A percentile compares a stretch with the other conserved stretches of the same genome.
These are phyloP conservation scores for Siphlonurus alternatus DNA, from an alignment of 2,888 invertebrate species.

Conservation along the genomic window DNA sequence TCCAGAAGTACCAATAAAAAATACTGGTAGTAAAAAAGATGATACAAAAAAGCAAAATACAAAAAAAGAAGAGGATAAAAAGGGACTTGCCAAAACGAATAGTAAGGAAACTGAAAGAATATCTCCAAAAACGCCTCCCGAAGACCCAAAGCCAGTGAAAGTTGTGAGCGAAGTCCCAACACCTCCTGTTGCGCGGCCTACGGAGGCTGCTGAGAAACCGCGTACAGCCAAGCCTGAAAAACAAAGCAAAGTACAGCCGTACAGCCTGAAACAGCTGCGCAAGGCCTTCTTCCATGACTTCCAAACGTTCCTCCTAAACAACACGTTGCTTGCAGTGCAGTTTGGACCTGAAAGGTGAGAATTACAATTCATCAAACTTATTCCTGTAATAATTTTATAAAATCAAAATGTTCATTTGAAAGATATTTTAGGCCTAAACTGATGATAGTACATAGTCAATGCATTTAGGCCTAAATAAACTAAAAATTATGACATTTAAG, in stretches of 20 bases:
- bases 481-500: too few relatives aligned
- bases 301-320: not conserved
- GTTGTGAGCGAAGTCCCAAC: too few relatives aligned
- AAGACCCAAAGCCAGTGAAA: not conserved
- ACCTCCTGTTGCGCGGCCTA: not conserved
- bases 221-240: not conserved
- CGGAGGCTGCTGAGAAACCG: not conserved
- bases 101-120: too few relatives aligned
- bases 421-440: not conserved
- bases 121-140: too few relatives aligned
- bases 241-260: not conserved
- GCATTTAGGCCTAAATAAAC: not conserved
- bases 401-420: not conserved
- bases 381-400: not conserved
- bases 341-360: not conserved
- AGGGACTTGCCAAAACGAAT: too few relatives aligned
- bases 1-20: not conserved
- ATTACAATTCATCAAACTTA: too few relatives aligned
- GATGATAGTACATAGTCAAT: not conserved
- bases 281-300: not conserved
- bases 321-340: conserved; percentile 1
- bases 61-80: too few relatives aligned
- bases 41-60: not conserved
- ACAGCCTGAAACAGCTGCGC: not conserved
- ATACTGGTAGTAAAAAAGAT: not conserved